phyloP scores from a whole-genome alignment of 2,797 vertebrate species.

The Neostethus bicornis region DNA sequence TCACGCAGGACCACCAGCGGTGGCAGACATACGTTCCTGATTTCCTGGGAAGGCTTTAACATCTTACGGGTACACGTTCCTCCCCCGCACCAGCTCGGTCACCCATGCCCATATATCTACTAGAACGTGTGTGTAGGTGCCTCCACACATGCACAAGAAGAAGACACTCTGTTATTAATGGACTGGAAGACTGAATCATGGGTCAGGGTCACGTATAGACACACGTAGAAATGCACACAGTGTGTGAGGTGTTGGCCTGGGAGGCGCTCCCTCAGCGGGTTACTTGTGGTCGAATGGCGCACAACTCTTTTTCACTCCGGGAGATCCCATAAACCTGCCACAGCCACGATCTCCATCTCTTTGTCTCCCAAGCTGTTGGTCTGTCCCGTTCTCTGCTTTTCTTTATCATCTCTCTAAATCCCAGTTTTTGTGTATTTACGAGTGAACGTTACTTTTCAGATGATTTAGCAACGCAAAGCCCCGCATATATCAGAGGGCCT shows the following conservation, averaged over 20 bases:
- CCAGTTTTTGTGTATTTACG: slow-evolving; percentile 4
- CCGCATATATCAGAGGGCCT: slow-evolving; percentile 14
- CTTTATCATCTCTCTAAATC: slow-evolving; percentile 14
- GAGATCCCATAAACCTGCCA: slow-evolving; percentile 81
- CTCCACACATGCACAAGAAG: slow-evolving; percentile 43
- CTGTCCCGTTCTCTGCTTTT: slow-evolving; percentile 10
- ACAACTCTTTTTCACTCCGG: slow-evolving; percentile 69
- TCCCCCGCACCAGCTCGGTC: slow-evolving; percentile 83
- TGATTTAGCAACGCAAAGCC: slow-evolving; percentile 15
- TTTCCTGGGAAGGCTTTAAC: slow-evolving; percentile 87
- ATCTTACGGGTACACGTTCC: slow-evolving; percentile 87
- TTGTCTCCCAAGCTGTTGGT: slow-evolving; percentile 16
- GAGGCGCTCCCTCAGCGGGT: slow-evolving; percentile 61
- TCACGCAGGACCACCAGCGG: slow-evolving; percentile 86
- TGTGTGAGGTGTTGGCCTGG: slow-evolving; percentile 62
- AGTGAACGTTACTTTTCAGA: slow-evolving; percentile 21
- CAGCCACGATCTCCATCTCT: slow-evolving; percentile 37
- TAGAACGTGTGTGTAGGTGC: slow-evolving; percentile 37
- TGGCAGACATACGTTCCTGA: slow-evolving; percentile 90
- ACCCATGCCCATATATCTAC: slow-evolving; percentile 81
- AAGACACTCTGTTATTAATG: slow-evolving; percentile 70
- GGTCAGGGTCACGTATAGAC: slow-evolving; percentile 55
- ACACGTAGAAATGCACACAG: slow-evolving; percentile 5
- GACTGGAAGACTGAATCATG: slow-evolving; percentile 49
- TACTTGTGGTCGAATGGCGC: slow-evolving; percentile 49